Evolutionary conservation across 2,113 vertebrate species (phyloP), one percentile per base, ranked within the genome.

Genomic region (Catharus minimus): DNA sequence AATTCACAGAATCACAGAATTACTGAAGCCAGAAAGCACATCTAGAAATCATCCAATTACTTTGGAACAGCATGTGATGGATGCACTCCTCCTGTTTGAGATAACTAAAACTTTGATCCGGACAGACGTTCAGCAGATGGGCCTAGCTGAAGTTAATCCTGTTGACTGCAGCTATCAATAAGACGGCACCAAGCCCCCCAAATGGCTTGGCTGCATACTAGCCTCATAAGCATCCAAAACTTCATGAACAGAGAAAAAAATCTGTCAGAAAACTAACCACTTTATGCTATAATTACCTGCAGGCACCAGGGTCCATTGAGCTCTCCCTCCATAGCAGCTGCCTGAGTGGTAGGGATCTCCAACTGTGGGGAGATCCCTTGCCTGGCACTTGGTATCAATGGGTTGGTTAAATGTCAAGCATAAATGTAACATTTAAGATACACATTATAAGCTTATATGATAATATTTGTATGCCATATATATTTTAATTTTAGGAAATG

Each of bases 381-480:
- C 2, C 6, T 60, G 21, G 20, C 28, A 50, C 1, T 15, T 26
- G 16, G 11, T 8, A 24, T 41, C 1, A 0, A 5, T n/a, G 20
- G 2, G 7, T 18, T 62, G 15, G 8, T 28, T 16, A 15, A 3
- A 22, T 22, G 9, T 39, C 38, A 57, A 16, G 6, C 18, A 10
- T 19, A 15, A 14, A 27, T 18, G 5, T 33, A 61, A 23, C 7
- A 17, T 66, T 50, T 80, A 56, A 56, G 8, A 41, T 26, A 22
- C 1, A 0, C 16, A 27, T 8, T 21, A 12, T n/a, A 66, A 52
- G 2, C 2, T 57, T 32, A 38, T 2, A 3, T 1, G 0, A 7
- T 21, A 33, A 43, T 19, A 49, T 38, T 57, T n/a, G 1, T 19
- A 28, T n/a, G 3, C 12, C 38, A 28, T 7, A 65, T 11, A 38